Percentiles rank a stretch among this genome's conserved stretches.
Conservation (phyloP, 2,113 vertebrate species). For the Odontesthes bonariensis region DNA sequence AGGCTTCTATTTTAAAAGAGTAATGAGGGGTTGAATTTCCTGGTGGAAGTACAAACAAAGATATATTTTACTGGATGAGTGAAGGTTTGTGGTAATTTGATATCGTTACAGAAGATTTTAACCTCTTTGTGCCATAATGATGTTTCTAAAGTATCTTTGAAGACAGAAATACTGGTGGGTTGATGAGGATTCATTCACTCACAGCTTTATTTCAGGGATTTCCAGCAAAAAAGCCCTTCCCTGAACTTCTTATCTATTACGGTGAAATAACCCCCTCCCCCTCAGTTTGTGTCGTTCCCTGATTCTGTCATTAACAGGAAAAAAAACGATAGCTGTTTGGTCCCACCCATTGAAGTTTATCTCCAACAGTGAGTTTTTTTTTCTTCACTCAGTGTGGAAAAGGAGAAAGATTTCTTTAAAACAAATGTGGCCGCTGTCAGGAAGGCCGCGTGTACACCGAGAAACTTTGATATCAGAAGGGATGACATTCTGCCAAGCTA, state of each 20-base stretch:
- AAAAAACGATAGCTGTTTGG: neutral
- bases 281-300: neutral
- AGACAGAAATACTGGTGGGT: neutral
- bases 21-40: conserved; percentile 1
- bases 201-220: neutral
- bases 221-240: neutral
- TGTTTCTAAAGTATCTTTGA: conserved; percentile 1
- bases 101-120: neutral
- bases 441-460: conserved; percentile 14
- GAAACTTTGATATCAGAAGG: neutral
- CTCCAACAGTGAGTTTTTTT: neutral
- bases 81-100: neutral
- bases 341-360: neutral
- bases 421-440: neutral
- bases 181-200: neutral
- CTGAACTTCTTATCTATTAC: neutral
- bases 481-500: neutral
- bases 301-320: neutral
- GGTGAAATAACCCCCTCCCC: neutral
- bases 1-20: conserved; percentile 39
- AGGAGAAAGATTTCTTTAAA: neutral
- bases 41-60: neutral
- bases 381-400: neutral
- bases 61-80: neutral
- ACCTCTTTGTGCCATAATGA: conserved; percentile 26